phyloP scores from a whole-genome alignment of 2,888 invertebrate genomes.

The Drosophila mulleri region DNA sequence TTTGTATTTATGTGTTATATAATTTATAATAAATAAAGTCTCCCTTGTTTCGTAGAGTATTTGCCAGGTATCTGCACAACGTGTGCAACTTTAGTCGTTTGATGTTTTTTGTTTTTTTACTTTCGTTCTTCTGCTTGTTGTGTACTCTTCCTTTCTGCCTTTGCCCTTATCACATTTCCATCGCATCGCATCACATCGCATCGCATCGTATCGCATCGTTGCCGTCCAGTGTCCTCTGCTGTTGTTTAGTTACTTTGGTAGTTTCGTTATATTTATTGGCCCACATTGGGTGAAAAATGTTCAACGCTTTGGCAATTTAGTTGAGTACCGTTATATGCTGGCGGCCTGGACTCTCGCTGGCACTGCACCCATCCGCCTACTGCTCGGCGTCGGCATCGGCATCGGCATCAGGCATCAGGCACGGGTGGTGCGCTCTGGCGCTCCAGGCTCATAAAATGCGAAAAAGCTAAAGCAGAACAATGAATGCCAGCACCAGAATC shows the following conservation, averaged over 20 bases:
- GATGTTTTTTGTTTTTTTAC: constrained; percentile 13
- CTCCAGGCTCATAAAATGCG: constrained; percentile 72
- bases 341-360: constrained; percentile 35
- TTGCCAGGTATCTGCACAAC: neutral
- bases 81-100: constrained; percentile 23
- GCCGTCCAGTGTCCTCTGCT: constrained; percentile 50
- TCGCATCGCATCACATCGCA: neutral
- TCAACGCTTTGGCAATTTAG: constrained; percentile 81
- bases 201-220: constrained; percentile 19
- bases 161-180: constrained; percentile 18
- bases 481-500: constrained; percentile 60
- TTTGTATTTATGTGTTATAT: neutral
- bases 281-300: constrained; percentile 84
- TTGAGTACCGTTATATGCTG: constrained; percentile 79
- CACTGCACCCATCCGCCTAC: neutral
- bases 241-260: constrained; percentile 79
- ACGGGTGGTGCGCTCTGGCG: constrained; percentile 1
- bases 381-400: neutral
- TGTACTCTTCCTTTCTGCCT: constrained; percentile 31
- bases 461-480: constrained; percentile 72
- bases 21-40: neutral
- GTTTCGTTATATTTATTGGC: constrained; percentile 85
- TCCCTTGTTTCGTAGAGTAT: constrained; percentile 7
- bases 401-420: neutral
- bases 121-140: constrained; percentile 41